Base-by-base conservation (phyloP, 92 coral and sea anemone species). In the Muricea muricata region DNA sequence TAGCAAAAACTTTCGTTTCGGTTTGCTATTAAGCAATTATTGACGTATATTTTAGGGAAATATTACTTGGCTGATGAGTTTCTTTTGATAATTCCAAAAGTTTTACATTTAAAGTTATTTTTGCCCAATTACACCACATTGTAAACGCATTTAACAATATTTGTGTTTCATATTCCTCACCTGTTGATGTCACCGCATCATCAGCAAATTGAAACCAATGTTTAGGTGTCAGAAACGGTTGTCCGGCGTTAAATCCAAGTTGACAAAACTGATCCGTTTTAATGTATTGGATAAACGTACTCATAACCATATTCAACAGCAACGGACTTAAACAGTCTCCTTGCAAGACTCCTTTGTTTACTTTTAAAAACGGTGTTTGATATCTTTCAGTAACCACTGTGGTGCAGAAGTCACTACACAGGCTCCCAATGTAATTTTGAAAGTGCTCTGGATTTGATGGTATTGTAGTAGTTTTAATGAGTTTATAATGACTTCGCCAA, bases 131-230 rank as follows among this genome's bases (percentile, higher is more conserved):
- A 33, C 89, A 78, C 85, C 85, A 85, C 33, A 78, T 58, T 4
- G 41, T 41, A 69, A 80, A 86, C 29, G 63, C 73, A 29, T 79
- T 65, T 42, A 85, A 32, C 7, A 84, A 65, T 63, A 58, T 58
- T 41, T 80, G 86, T 57, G 80, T 80, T 69, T 86, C 87, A 17
- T 11, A 47, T 30, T 87, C 84, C 60, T 87, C 84, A 58, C 88
- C 61, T 55, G 46, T 72, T 57, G 63, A 75, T 73, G 83, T 87
- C 39, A 84, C 87, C 42, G 87, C 88, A 29, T 72, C 91, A 42
- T 87, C 88, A 42, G 91, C 87, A 55, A 86, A 86, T 74, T 86
- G 86, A 52, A 86, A 86, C 90, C 86, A 86, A 65, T 80, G 90
- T 18, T 30, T 31, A 2, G 86, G 85, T 47, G 15, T 85, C 61